Conservation (phyloP, 2,888 invertebrate species). For the Synanthedon andrenaeformis region DNA sequence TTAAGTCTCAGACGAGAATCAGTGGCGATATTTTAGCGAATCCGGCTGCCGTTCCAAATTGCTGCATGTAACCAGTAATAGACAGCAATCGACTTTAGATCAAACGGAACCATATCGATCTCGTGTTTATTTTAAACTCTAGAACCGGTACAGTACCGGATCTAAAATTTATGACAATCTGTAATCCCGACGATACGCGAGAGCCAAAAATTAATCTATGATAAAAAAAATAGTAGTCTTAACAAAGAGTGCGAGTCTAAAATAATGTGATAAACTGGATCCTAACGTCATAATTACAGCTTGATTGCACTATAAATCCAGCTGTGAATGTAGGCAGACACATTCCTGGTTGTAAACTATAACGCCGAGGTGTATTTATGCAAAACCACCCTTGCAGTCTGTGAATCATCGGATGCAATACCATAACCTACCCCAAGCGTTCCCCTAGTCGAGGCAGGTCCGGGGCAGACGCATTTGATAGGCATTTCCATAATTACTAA, state of each 20-base stretch:
- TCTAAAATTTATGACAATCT: conserved; percentile 40
- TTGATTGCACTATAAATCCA: conserved; percentile 47
- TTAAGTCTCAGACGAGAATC: neutral
- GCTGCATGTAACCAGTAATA: conserved; percentile 9
- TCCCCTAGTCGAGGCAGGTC: conserved; percentile 58
- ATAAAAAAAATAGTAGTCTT: too few species aligned
- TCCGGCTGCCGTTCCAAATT: conserved; percentile 2
- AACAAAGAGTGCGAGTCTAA: neutral
- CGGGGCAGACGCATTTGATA: conserved; percentile 52
- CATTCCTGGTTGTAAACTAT: conserved; percentile 41
- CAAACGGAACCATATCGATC: conserved; percentile 41
- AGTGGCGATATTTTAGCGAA: neutral
- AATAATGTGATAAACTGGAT: conserved; percentile 3
- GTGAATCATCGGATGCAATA: conserved; percentile 55
- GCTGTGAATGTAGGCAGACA: conserved; percentile 47
- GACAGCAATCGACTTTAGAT: conserved; percentile 12
- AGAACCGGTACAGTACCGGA: conserved; percentile 28
- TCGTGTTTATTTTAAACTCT: conserved; percentile 45
- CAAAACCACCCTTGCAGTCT: conserved; percentile 57
- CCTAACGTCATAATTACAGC: conserved; percentile 46
- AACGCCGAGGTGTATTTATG: conserved; percentile 45
- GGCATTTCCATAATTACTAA: conserved; percentile 53
- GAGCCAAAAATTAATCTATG: neutral
- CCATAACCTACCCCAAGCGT: conserved; percentile 62
- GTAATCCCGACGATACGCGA: neutral